Base-by-base conservation (phyloP, 35 echinoderm and acorn worm species). In the Apostichopus japonicus region DNA sequence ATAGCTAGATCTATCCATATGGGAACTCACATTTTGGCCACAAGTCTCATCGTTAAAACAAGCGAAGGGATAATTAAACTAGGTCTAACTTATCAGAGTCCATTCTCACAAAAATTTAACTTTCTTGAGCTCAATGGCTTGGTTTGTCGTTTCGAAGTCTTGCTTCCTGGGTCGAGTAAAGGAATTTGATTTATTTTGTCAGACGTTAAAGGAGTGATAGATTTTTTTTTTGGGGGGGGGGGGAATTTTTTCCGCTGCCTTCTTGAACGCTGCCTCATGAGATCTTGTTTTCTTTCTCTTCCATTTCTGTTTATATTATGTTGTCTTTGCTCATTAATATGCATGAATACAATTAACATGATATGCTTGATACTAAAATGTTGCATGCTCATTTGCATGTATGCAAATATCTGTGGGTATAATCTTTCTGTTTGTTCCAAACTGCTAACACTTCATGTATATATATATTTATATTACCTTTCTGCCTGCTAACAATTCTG, bases 281-380 rank as follows among this genome's bases (percentile, higher is more conserved):
- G 54, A 54, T 67, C 63, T 67, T 67, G 63, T 55, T 83, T 83
- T 44, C 54, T 83, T 83, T 83, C 51, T 83, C 54, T 19, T 83
- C 51, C 54, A 19, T 54, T 83, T 44, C 33, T 44, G 33, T 44
- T 44, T 44, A 44, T 44, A 44, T 44, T 44, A 44, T 55, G 52
- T 83, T 83, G 24, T 83, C 79, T 54, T 33, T 83, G 79, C 79
- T 83, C n/a, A 83, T 83, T 83, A 83, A 83, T 83, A 83, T 83
- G 79, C 79, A 83, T 83, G 79, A 33, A 83, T 54, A 53, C 54
- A n/a, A 83, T 83, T 55, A 83, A 79, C 33, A 44, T 44, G 33
- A 44, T 44, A 79, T 79, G 77, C 54, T 53, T 83, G 63, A 67
- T 19, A 15, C 19, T 67, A 44, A 44, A 44, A 19, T 67, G 11